phyloP scores from a whole-genome alignment of 2,888 invertebrate species.

The Syrphus vitripennis region DNA sequence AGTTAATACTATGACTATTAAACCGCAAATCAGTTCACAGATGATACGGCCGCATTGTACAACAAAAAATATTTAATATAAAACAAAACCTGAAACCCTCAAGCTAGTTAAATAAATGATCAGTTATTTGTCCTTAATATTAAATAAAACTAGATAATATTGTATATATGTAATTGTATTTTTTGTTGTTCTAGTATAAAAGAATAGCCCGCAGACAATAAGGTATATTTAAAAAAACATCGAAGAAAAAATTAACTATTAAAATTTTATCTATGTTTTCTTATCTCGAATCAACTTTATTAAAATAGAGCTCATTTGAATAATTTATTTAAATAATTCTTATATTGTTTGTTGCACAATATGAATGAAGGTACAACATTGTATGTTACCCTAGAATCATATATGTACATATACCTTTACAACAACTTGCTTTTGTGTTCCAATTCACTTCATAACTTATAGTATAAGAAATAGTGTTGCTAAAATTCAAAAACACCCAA shows the following conservation, averaged over 20 bases:
- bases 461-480: not conserved
- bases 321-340: conserved; percentile 17
- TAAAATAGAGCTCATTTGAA: conserved; percentile 44
- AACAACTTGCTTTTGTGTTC: not conserved
- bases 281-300: not conserved
- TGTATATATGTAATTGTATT: too few species aligned
- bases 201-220: too few species aligned
- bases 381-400: conserved; percentile 6
- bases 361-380: too few species aligned
- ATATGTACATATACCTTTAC: conserved; percentile 7
- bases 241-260: conserved; percentile 51
- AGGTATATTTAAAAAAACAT: not conserved
- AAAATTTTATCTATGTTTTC: conserved; percentile 29
- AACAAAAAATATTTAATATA: too few species aligned
- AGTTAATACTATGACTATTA: too few species aligned
- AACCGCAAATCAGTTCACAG: too few species aligned
- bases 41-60: too few species aligned
- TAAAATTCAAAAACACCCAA: not conserved
- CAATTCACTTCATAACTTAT: not conserved
- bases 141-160: too few species aligned
- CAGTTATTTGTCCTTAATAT: too few species aligned
- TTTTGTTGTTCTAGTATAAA: too few species aligned
- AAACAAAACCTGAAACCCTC: too few species aligned
- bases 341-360: not conserved
- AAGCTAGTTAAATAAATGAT: too few species aligned